Base-by-base conservation (phyloP, 2,797 vertebrate genomes). In the Phaenicophaeus curvirostris region DNA sequence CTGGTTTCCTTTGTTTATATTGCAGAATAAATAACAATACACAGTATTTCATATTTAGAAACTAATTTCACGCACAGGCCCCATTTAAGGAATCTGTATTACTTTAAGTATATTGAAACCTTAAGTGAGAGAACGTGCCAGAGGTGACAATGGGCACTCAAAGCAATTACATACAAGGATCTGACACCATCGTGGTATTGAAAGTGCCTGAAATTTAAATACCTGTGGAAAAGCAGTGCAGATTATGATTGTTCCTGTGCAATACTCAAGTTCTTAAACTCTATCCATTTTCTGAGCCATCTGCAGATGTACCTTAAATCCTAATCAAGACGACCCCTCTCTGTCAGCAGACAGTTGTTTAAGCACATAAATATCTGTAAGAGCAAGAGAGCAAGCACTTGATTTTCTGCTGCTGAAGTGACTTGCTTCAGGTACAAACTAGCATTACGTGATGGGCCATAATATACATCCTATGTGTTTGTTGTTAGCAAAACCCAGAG, bases 381-480 rank as follows among this genome's bases (percentile, higher is more conserved):
- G 16, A 16, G n/a, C n/a, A 12, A 48, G 27, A 33, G 31, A 31
- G 31, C 39, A 39, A 39, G 9, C 39, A 39, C 39, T 39, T 39
- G 39, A 39, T 39, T 39, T 39, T 39, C 39, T 39, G 39, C 39
- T 39, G 39, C 41, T 21, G 42, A 8, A 58, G 20, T 0, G 5
- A 21, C 35, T 48, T 5, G 3, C 27, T 42, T 15, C 4, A 33
- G 16, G 16, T 28, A 28, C 50, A 2, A 21, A 8, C 17, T 8
- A 17, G 25, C 3, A 4, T 9, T 6, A 5, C 12, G 39, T 1
- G 9, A 15, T 4, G 9, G 20, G 11, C 51, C 42, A 0, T 6
- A 20, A 12, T 3, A 11, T 1, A 39, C 35, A 6, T 14, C 25
- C 14, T 9, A 1, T 5, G 28, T 6, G 17, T 9, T 46, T 9